Conservation (phyloP, 64 coral and sea anemone species). For the Pocillopora verrucosa region DNA sequence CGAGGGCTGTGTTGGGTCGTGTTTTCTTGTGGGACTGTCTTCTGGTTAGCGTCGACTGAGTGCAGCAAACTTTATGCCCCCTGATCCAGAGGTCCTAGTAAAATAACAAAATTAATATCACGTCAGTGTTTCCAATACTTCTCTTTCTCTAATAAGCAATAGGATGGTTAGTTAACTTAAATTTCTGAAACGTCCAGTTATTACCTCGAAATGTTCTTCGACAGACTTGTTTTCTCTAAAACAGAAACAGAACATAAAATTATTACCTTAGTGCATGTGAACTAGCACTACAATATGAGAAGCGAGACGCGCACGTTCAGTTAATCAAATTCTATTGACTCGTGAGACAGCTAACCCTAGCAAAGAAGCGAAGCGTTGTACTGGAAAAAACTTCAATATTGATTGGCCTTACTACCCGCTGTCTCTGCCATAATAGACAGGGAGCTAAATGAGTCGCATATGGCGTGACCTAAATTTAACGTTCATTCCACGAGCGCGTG, state of each 20-base stretch:
- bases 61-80: background rate
- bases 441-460: too few species aligned
- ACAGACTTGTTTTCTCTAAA: background rate
- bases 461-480: too few species aligned
- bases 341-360: too few species aligned
- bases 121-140: background rate
- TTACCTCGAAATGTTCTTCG: background rate
- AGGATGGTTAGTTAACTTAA: background rate
- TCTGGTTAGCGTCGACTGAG: background rate
- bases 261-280: background rate
- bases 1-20: conserved; percentile 5
- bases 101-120: too few species aligned
- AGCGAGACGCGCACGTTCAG: background rate
- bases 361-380: too few species aligned
- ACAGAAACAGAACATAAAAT: background rate
- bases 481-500: too few species aligned
- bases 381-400: too few species aligned
- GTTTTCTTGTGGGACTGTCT: background rate
- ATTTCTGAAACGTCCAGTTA: background rate
- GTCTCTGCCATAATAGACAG: too few species aligned
- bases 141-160: background rate
- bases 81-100: background rate
- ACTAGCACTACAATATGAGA: background rate
- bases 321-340: too few species aligned
- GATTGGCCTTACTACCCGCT: too few species aligned